Conservation (phyloP, 2,888 invertebrate genomes). For the Meliscaeva auricollis region DNA sequence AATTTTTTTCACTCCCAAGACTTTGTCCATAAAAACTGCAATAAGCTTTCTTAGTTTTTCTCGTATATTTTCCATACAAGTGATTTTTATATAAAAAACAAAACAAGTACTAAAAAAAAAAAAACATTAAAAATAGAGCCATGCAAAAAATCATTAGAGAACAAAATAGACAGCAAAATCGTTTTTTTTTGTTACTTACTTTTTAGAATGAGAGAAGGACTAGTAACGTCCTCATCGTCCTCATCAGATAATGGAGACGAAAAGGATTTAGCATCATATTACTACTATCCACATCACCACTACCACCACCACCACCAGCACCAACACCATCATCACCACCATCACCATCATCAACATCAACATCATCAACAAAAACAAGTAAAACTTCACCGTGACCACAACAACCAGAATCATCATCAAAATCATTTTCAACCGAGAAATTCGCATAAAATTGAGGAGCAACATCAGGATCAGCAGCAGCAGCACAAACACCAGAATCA, state of each 20-base stretch:
- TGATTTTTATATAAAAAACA: constrained; percentile 2
- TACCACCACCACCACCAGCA: constrained; percentile 42
- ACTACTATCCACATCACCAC: constrained; percentile 61
- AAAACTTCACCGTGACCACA: background rate
- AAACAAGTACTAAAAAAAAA: background rate
- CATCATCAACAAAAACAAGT: constrained; percentile 31
- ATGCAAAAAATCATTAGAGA: constrained; percentile 26
- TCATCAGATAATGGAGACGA: constrained; percentile 74
- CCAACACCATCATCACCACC: constrained; percentile 34
- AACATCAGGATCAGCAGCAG: background rate
- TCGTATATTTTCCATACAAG: constrained; percentile 27
- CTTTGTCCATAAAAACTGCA: constrained; percentile 27
- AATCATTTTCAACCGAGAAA: background rate
- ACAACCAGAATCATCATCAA: constrained; percentile 20
- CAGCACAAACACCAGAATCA: background rate
- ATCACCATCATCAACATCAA: constrained; percentile 30
- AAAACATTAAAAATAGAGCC: background rate
- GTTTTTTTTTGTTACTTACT: constrained; percentile 69
- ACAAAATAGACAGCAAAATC: constrained; percentile 40
- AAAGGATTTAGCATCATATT: constrained; percentile 59
- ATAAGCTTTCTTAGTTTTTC: constrained; percentile 20
- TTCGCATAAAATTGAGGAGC: background rate
- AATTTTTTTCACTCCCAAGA: constrained; percentile 19
- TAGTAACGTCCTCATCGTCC: constrained; percentile 71
- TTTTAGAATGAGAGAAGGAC: constrained; percentile 76